phyloP scores from a whole-genome alignment of 2,888 invertebrate species.

The Pachycephus smyrnensis region DNA sequence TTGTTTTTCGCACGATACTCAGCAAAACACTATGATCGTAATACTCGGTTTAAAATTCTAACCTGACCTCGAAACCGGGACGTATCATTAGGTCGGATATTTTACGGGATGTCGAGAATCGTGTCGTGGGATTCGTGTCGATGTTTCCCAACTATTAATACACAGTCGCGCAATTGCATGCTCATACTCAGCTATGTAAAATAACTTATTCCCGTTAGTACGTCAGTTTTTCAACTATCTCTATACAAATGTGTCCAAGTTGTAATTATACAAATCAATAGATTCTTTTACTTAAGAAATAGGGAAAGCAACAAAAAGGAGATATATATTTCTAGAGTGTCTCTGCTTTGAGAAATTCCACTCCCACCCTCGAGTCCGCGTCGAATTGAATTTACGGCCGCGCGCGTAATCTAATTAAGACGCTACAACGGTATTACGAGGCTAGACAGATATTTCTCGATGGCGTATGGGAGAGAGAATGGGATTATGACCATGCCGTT shows the following conservation, averaged over 20 bases:
- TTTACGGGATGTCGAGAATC: not conserved
- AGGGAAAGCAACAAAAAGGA: not conserved
- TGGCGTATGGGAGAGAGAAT: constrained; percentile 7
- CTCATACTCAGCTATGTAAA: not conserved
- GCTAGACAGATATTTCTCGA: constrained; percentile 6
- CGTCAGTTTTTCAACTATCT: not conserved
- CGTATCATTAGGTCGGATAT: constrained; percentile 4
- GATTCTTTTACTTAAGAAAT: not conserved
- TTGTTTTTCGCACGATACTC: not conserved
- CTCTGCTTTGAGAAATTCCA: not conserved
- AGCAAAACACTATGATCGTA: not conserved
- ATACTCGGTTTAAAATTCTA: constrained; percentile 8
- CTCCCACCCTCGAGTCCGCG: constrained; percentile 12
- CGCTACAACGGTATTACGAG: constrained; percentile 25
- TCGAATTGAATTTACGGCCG: constrained; percentile 32
- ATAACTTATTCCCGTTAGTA: not conserved
- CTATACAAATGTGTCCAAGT: not conserved
- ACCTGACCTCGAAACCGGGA: constrained; percentile 6
- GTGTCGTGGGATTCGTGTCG: not conserved
- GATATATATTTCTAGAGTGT: not conserved
- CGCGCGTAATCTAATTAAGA: constrained; percentile 34
- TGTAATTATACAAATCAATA: not conserved
- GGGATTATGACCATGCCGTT: constrained; percentile 4
- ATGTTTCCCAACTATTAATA: not conserved
- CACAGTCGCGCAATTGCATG: not conserved